Conservation (phyloP, 2,888 invertebrate species). For the Brachyptera risi region DNA sequence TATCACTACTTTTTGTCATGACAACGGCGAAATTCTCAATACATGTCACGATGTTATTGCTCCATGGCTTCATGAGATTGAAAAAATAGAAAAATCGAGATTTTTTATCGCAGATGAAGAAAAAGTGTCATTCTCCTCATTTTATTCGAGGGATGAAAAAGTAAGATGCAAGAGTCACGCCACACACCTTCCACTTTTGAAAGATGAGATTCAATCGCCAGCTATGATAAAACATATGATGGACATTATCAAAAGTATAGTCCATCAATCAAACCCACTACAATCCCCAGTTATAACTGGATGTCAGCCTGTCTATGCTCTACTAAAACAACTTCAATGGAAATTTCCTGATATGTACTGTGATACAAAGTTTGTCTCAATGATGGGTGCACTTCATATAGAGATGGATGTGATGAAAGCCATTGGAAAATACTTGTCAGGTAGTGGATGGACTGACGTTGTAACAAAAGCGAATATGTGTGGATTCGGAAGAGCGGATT, state of each 20-base stretch:
- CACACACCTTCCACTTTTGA: background rate
- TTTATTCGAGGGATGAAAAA: background rate
- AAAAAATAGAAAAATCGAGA: too few species aligned
- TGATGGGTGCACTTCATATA: constrained; percentile 14
- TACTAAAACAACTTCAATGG: constrained; percentile 8
- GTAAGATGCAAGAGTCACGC: background rate
- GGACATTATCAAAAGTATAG: constrained; percentile 2
- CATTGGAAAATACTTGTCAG: background rate
- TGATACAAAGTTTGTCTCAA: constrained; percentile 14
- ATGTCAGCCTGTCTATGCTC: constrained; percentile 10
- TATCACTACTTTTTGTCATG: too few species aligned
- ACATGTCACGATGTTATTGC: too few species aligned
- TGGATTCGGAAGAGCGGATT: constrained; percentile 14
- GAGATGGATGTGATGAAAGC: constrained; percentile 12
- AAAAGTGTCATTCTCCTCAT: background rate
- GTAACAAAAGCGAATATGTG: background rate
- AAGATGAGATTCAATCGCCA: background rate
- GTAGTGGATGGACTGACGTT: constrained; percentile 1
- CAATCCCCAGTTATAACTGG: constrained; percentile 13
- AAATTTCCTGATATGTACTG: background rate
- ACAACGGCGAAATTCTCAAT: too few species aligned
- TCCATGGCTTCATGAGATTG: too few species aligned
- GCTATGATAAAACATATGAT: constrained; percentile 10
- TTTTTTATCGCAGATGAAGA: background rate
- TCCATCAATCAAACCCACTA: background rate